These are phyloP conservation scores for Hymenopus coronatus DNA, from an alignment of 2,888 invertebrate species.

Conservation along the genomic window DNA sequence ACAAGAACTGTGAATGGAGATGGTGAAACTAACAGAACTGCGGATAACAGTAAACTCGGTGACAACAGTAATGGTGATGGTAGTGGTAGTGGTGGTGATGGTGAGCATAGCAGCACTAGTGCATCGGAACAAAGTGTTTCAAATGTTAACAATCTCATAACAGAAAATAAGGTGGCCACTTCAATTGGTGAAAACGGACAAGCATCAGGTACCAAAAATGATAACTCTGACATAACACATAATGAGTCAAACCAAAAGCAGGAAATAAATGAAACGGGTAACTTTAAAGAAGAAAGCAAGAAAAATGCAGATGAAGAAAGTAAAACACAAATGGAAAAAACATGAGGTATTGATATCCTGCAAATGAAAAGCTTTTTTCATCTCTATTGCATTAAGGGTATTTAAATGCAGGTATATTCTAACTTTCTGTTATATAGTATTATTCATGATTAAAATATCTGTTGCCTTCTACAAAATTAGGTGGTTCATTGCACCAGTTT, in stretches of 20 bases:
- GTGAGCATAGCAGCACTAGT: neutral
- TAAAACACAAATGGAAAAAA: slow-evolving; percentile 1
- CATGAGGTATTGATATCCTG: neutral
- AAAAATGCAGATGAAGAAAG: neutral
- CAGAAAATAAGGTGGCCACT: neutral
- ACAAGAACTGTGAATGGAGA: slow-evolving; percentile 10
- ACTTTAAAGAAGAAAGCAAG: neutral
- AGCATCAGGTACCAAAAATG: neutral
- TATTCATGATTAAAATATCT: neutral
- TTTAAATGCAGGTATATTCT: slow-evolving; percentile 6
- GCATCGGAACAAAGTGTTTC: neutral
- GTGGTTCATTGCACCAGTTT: slow-evolving; percentile 1
- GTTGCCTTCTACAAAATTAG: slow-evolving; percentile 14
- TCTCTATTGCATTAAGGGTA: neutral
- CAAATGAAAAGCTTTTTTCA: neutral
- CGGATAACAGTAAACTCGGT: neutral
- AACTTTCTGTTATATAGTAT: slow-evolving; percentile 13
- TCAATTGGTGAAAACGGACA: neutral
- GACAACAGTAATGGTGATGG: neutral
- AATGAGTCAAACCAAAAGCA: neutral
- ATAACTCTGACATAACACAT: neutral
- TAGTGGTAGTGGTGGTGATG: neutral
- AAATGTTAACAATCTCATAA: neutral
- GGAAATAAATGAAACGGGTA: slow-evolving; percentile 7
- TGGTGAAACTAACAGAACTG: neutral